A percentile compares a stretch with the other conserved stretches of the same genome.
phyloP scores from a whole-genome alignment of 2,888 invertebrate species.

The Aleiodes leptofemur region DNA sequence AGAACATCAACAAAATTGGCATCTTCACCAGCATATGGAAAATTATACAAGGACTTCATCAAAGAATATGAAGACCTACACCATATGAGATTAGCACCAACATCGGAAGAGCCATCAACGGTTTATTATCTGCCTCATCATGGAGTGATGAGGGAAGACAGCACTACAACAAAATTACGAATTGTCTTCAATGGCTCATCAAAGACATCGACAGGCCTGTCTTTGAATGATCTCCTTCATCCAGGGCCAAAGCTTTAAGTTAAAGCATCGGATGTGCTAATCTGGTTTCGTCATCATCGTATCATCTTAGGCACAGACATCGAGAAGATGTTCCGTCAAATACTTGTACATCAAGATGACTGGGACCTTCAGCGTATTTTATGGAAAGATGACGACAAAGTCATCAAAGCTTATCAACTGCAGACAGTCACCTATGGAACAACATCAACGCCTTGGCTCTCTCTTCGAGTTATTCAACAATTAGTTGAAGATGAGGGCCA shows the following conservation, averaged over 20 bases:
- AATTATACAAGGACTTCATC: constrained; percentile 40
- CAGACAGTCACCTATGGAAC: constrained; percentile 18
- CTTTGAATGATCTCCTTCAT: not conserved
- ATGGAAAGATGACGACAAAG: not conserved
- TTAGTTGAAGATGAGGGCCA: not conserved
- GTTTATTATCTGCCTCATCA: constrained; percentile 43
- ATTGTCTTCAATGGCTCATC: constrained; percentile 50
- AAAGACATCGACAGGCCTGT: constrained; percentile 17
- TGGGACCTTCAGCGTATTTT: constrained; percentile 3
- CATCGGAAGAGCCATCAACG: too few species aligned
- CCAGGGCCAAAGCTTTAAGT: not conserved
- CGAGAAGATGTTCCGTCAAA: constrained; percentile 14
- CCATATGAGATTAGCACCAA: constrained; percentile 35
- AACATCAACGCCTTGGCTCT: not conserved
- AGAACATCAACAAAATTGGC: not conserved
- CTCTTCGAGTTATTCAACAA: not conserved
- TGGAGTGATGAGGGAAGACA: constrained; percentile 33
- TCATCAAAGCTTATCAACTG: not conserved
- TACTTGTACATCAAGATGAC: constrained; percentile 1
- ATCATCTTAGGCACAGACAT: not conserved
- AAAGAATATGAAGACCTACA: constrained; percentile 32
- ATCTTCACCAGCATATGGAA: not conserved
- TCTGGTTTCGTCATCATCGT: not conserved
- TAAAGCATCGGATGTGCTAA: not conserved
- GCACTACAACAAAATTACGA: constrained; percentile 42